Evolutionary conservation across 1,140 invertebrate species (phyloP).

Genomic region (Papilio helenus): DNA sequence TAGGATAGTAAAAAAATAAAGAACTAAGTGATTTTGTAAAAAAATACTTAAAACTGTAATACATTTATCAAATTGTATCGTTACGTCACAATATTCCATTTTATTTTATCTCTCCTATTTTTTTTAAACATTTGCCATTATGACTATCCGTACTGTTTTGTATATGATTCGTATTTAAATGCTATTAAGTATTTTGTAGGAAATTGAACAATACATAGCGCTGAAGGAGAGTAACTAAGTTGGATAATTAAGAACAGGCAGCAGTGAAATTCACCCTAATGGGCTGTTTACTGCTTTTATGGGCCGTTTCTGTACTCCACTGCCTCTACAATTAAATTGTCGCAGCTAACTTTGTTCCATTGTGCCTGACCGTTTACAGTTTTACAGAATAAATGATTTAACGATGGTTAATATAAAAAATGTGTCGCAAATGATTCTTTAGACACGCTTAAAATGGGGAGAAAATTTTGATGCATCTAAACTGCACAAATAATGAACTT

Average conservation of each 20-base stretch:
- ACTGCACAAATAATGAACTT: too few relatives aligned
- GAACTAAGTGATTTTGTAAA: too few relatives aligned
- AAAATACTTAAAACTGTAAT: too few relatives aligned
- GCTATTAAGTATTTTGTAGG: slow-evolving; percentile 35
- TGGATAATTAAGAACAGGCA: slow-evolving; percentile 48
- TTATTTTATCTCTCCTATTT: too few relatives aligned
- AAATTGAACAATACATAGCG: slow-evolving; percentile 35
- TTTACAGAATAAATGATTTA: background rate
- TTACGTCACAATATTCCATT: too few relatives aligned
- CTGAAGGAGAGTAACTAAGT: slow-evolving; percentile 31
- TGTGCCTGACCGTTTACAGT: slow-evolving; percentile 30
- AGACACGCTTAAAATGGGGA: background rate
- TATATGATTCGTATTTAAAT: slow-evolving; percentile 9
- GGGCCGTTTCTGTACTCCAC: slow-evolving; percentile 39
- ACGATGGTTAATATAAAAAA: background rate
- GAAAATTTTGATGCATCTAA: too few relatives aligned
- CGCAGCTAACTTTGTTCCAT: slow-evolving; percentile 34
- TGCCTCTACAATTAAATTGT: slow-evolving; percentile 39
- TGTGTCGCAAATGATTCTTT: background rate
- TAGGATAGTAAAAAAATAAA: too few relatives aligned
- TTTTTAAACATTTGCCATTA: background rate
- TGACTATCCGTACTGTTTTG: background rate
- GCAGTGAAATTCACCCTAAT: slow-evolving; percentile 46
- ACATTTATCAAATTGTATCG: too few relatives aligned
- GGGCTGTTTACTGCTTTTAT: slow-evolving; percentile 47